Conservation (phyloP, 2,797 vertebrate species). For the Gastrophryne carolinensis region DNA sequence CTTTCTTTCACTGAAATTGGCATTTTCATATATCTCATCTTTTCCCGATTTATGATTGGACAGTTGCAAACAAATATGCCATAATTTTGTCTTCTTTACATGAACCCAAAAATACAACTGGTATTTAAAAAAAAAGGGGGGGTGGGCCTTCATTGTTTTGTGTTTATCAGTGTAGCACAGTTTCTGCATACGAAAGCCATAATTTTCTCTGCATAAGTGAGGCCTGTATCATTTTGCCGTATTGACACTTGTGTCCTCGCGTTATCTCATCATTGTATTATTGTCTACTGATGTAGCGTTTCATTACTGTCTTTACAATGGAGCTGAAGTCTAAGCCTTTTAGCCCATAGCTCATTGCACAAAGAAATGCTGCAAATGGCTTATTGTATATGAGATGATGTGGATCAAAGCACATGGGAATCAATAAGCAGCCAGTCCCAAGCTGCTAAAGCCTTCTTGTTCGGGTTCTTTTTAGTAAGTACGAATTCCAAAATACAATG, state of each 20-base stretch:
- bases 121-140: not conserved
- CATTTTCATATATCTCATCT: too few relatives aligned
- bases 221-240: constrained; percentile 77
- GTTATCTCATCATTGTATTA: constrained; percentile 79
- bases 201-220: constrained; percentile 54
- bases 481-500: constrained; percentile 46
- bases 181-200: not conserved
- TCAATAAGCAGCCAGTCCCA: constrained; percentile 80
- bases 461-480: constrained; percentile 61
- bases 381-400: constrained; percentile 85
- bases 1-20: too few relatives aligned
- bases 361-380: constrained; percentile 73
- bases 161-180: not conserved
- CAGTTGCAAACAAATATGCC: too few relatives aligned
- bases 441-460: constrained; percentile 75
- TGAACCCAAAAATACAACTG: not conserved
- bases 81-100: too few relatives aligned
- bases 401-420: constrained; percentile 79
- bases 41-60: too few relatives aligned
- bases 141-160: not conserved
- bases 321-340: constrained; percentile 67
- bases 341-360: constrained; percentile 71
- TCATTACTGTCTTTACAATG: constrained; percentile 71
- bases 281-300: constrained; percentile 78
- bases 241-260: constrained; percentile 76